Evolutionary conservation across 2,888 invertebrate species (phyloP).

Genomic region (Drosophila pegasa): DNA sequence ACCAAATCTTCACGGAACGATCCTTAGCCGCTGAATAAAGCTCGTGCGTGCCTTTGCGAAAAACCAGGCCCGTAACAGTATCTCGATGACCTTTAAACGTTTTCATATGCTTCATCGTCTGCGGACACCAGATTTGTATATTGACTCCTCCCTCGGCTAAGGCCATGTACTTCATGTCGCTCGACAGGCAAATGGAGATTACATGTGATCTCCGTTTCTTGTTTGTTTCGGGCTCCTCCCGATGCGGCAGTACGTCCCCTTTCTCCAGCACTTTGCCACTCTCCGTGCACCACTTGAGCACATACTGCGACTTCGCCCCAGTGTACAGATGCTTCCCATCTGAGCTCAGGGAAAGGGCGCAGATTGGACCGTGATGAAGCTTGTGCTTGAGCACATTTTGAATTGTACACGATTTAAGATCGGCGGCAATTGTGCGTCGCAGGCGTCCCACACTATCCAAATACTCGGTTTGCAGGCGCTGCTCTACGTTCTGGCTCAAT

Average conservation of each 20-base stretch:
- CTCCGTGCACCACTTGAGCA: constrained; percentile 93
- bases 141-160: constrained; percentile 89
- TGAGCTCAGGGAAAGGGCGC: constrained; percentile 91
- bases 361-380: constrained; percentile 92
- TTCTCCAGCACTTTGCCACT: constrained; percentile 88
- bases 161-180: constrained; percentile 93
- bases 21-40: constrained; percentile 93
- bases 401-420: constrained; percentile 85
- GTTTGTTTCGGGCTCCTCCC: constrained; percentile 78
- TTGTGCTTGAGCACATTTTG: constrained; percentile 88
- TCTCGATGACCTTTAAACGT: constrained; percentile 93
- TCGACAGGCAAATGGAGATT: constrained; percentile 89
- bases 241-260: constrained; percentile 85
- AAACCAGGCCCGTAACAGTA: constrained; percentile 90
- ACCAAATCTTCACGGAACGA: constrained; percentile 96
- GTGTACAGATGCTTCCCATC: constrained; percentile 91
- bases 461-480: constrained; percentile 92
- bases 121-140: constrained; percentile 94
- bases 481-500: constrained; percentile 87
- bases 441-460: constrained; percentile 94
- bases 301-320: constrained; percentile 94
- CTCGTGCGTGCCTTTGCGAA: constrained; percentile 93
- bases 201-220: constrained; percentile 85
- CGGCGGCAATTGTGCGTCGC: constrained; percentile 90
- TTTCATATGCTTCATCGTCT: constrained; percentile 90